Evolutionary conservation across 2,113 vertebrate genomes (phyloP).

Genomic region (Candoia aspera): DNA sequence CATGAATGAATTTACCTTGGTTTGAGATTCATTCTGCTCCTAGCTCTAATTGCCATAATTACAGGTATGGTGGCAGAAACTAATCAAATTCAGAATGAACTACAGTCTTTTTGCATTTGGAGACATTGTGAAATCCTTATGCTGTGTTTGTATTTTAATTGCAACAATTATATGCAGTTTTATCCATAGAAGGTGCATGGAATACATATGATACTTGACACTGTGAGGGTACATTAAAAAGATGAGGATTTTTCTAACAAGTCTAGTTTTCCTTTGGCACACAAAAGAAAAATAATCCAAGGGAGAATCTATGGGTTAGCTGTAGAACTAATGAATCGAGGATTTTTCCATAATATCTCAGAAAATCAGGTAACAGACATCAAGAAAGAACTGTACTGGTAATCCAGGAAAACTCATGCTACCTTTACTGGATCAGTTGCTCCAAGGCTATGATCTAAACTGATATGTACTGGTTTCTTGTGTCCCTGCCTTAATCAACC

Average conservation of each 20-base stretch:
- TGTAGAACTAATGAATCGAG: neutral
- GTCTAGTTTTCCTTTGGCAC: neutral
- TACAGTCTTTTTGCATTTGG: neutral
- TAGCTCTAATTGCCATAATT: conserved; percentile 11
- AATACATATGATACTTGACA: neutral
- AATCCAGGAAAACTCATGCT: neutral
- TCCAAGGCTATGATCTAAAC: neutral
- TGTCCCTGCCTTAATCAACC: neutral
- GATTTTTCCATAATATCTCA: neutral
- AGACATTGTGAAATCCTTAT: conserved; percentile 29
- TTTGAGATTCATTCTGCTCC: conserved; percentile 15
- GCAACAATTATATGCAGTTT: conserved; percentile 4
- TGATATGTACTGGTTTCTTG: too few relatives aligned
- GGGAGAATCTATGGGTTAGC: neutral
- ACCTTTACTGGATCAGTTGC: neutral
- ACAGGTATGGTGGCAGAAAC: conserved; percentile 1
- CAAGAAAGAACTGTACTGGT: neutral
- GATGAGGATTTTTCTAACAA: neutral
- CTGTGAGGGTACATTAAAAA: conserved; percentile 6
- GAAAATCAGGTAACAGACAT: neutral
- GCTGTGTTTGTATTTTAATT: conserved; percentile 18
- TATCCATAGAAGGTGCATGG: neutral
- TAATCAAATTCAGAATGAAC: neutral
- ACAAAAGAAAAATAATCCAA: neutral
- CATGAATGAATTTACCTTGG: conserved; percentile 21